Conservation (phyloP, 2,797 vertebrate species). For the Clamator glandarius region DNA sequence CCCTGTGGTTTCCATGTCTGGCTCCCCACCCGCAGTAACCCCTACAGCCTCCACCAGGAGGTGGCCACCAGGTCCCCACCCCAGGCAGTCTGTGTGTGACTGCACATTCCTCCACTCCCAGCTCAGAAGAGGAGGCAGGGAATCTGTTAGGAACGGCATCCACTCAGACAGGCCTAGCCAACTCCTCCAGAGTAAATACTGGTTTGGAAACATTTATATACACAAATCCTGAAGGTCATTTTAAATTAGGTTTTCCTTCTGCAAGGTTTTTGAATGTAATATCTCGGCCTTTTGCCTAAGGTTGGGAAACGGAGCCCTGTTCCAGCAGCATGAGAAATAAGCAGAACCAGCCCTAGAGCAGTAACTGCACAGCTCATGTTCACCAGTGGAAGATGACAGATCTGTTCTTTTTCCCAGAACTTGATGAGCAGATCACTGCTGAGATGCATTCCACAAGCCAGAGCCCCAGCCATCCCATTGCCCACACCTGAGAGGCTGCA, state of each 20-base stretch:
- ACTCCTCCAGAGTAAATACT: neutral
- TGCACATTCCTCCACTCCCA: too few relatives aligned
- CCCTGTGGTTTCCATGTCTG: neutral
- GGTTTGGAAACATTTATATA: neutral
- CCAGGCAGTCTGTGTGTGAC: neutral
- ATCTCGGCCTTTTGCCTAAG: neutral
- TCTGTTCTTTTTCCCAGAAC: neutral
- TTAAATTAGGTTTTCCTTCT: neutral
- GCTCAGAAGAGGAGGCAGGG: too few relatives aligned
- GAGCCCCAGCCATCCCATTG: neutral
- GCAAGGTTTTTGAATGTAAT: neutral
- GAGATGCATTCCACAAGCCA: neutral
- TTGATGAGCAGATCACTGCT: neutral
- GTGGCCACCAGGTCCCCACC: too few relatives aligned
- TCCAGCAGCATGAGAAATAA: neutral
- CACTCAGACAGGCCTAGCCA: neutral
- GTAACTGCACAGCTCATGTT: neutral
- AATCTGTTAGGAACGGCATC: neutral
- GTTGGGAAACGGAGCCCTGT: neutral
- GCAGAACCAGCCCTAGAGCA: neutral
- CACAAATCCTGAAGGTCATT: neutral
- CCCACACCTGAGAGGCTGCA: neutral
- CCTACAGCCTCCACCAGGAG: neutral
- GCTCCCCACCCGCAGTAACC: neutral
- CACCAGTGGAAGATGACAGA: neutral